phyloP scores from a whole-genome alignment of 2,113 vertebrate genomes.

The Ramphastos sulfuratus region DNA sequence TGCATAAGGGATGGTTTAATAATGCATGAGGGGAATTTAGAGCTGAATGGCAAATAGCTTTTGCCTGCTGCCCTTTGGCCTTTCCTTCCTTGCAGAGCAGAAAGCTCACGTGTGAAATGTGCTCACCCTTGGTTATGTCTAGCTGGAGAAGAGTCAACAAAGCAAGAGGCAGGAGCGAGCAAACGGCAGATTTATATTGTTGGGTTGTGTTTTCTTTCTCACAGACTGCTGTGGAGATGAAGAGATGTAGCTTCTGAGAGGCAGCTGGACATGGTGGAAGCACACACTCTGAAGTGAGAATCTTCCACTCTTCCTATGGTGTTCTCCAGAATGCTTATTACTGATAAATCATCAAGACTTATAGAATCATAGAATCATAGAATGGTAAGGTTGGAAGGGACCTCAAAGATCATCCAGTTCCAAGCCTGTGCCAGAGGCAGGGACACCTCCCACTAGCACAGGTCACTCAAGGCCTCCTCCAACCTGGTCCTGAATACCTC shows the following conservation, averaged over 20 bases:
- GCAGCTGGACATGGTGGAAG: not conserved
- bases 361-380: no score
- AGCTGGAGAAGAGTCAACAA: slow-evolving; percentile 12
- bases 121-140: slow-evolving; percentile 15
- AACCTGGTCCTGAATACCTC: no score
- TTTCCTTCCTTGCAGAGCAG: slow-evolving; percentile 19
- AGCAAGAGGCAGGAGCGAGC: not conserved
- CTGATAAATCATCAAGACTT: slow-evolving; percentile 24
- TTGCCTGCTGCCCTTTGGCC: slow-evolving; percentile 68
- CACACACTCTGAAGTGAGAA: not conserved
- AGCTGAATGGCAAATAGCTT: slow-evolving; percentile 75
- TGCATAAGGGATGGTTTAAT: slow-evolving; percentile 77
- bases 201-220: not conserved
- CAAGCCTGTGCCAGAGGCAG: no score
- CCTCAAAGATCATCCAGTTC: no score
- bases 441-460: no score
- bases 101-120: not conserved
- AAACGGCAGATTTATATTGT: not conserved
- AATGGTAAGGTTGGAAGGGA: no score
- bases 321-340: not conserved
- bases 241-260: slow-evolving; percentile 20
- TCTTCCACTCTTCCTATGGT: not conserved
- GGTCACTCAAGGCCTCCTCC: no score
- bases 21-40: slow-evolving; percentile 84
- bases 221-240: not conserved